phyloP scores from a whole-genome alignment of 2,797 vertebrate genomes.

The Myripristis murdjan region DNA sequence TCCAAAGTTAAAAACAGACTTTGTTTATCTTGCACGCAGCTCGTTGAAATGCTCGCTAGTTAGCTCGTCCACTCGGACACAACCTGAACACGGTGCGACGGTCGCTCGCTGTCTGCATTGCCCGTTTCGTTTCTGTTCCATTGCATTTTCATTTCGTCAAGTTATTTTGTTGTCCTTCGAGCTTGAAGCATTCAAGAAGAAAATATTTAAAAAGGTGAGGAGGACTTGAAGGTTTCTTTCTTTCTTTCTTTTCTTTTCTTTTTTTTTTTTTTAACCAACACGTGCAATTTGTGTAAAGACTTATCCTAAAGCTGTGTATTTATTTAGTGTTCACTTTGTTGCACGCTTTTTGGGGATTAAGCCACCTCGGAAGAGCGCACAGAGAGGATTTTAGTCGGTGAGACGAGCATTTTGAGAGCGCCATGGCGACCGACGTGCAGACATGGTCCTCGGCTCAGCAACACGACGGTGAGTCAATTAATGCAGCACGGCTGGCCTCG shows the following conservation, averaged over 20 bases:
- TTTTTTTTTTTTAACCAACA: no score
- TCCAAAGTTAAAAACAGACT: slow-evolving; percentile 90
- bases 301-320: background rate
- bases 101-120: slow-evolving; percentile 8
- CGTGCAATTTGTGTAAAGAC: background rate
- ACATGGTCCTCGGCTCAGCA: slow-evolving; percentile 74
- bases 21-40: slow-evolving; percentile 80
- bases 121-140: slow-evolving; percentile 23
- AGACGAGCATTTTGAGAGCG: slow-evolving; percentile 61
- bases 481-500: background rate
- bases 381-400: slow-evolving; percentile 40
- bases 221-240: background rate
- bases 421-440: slow-evolving; percentile 87
- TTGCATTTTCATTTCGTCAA: slow-evolving; percentile 1
- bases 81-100: slow-evolving; percentile 25
- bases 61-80: slow-evolving; percentile 40
- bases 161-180: slow-evolving; percentile 21
- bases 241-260: no score
- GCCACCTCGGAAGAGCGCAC: slow-evolving; percentile 48
- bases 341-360: slow-evolving; percentile 37
- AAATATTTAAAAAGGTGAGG: background rate
- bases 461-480: slow-evolving; percentile 81
- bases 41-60: slow-evolving; percentile 68
- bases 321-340: slow-evolving; percentile 2
- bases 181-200: slow-evolving; percentile 43